These are phyloP conservation scores for Holothuria leucospilota DNA, from an alignment of 53 echinoderm and acorn worm species.

Conservation along the genomic window DNA sequence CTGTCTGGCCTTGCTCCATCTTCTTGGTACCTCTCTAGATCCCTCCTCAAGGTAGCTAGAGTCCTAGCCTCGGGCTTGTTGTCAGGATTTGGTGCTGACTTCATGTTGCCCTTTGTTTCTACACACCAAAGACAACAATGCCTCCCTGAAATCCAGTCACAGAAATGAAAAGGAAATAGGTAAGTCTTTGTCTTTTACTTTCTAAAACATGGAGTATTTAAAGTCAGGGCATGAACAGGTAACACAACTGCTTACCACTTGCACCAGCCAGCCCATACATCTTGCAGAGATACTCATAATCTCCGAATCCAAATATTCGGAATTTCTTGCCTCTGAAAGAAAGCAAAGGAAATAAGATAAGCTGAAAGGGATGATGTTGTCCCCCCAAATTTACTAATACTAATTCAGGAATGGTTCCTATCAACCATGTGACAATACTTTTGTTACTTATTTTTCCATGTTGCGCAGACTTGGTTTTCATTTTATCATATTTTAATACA, in stretches of 20 bases:
- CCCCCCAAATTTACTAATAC: no score
- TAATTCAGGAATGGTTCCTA: no score
- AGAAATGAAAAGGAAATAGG: neutral
- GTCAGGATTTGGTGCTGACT: no score
- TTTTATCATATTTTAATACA: no score
- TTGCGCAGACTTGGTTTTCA: no score
- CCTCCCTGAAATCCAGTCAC: neutral
- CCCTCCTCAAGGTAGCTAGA: neutral
- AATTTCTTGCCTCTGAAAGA: conserved; percentile 1
- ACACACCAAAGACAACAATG: neutral
- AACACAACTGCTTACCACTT: neutral
- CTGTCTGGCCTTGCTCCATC: neutral
- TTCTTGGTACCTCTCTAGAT: neutral
- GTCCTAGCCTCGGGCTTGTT: neutral
- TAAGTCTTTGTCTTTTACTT: neutral
- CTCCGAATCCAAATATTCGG: neutral
- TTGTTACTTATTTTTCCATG: no score
- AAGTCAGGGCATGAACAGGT: neutral
- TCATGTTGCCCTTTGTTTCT: neutral
- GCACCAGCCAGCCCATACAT: no score
- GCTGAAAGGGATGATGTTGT: no score
- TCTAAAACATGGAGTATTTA: neutral
- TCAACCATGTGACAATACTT: no score
- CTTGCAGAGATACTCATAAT: conserved; percentile 20
- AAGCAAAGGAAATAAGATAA: neutral